Evolutionary conservation across 2,113 vertebrate species (phyloP), one percentile per base, ranked within the genome.

Genomic region (Phrynosoma blainvillii): DNA sequence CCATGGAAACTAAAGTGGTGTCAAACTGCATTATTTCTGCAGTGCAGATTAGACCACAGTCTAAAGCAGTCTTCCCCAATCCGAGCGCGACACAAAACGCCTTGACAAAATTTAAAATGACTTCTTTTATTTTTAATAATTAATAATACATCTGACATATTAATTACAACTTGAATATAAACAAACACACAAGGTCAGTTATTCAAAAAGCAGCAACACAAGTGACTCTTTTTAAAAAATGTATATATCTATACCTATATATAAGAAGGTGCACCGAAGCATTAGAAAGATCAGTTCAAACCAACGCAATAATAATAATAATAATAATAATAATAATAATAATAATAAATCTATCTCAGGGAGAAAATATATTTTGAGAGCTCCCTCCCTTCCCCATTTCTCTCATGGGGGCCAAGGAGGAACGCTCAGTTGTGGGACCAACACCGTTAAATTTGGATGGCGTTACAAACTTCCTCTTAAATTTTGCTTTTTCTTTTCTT

Each of bases 181-280:
- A 94, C 0, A 86, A 93, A 94, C 32, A 84, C 56, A 62, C 30
- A 0, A 95, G 94, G 94, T 89, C 91, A 94, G 93, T 96, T 95
- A 95, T 96, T 88, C 1, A 87, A 94, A 75, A 95, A 96, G 95
- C 96, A 97, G 96, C 96, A 96, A 94, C 93, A 96, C 85, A 93
- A 94, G 95, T 94, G 92, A 92, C 92, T 8, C 20, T 23, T 75
- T 21, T 18, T 11, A 62, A 8, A 56, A 25, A 70, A 32, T 32
- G 54, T 42, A 74, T 74, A 30, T 52, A 23, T 85, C 5, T 20
- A 12, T 85, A 20, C 40, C 25, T 73, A n/a, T 73, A 84, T 42
- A 56, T 32, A 79, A 84, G 86, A 97, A 97, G 97, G 96, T 97
- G 97, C 96, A 96, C 93, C 92, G 91, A 93, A 91, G 94, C 91